These are phyloP conservation scores for Parazoanthus darwini DNA, from an alignment of 92 coral and sea anemone genomes.

Conservation along the genomic window DNA sequence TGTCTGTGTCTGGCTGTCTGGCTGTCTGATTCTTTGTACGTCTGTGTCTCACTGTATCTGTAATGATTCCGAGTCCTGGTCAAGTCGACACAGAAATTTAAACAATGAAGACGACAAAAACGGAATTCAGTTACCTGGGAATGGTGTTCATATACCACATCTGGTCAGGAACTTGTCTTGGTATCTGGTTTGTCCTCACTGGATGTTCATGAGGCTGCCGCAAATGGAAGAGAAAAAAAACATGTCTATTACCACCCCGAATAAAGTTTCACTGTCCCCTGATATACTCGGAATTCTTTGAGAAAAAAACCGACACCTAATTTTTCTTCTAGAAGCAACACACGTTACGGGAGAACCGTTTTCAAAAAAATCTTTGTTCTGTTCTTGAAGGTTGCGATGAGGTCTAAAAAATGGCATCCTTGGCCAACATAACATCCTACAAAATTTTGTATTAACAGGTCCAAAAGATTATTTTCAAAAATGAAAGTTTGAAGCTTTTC, in stretches of 20 bases:
- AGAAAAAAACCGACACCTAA: no score
- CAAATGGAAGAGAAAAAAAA: not conserved
- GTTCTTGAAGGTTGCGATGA: no score
- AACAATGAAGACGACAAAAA: not conserved
- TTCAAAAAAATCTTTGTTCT: no score
- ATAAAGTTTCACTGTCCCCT: not conserved
- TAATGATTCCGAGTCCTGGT: no score
- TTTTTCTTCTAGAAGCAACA: no score
- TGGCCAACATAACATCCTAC: no score
- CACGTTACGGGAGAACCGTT: no score
- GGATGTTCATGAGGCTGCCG: conserved; percentile 95
- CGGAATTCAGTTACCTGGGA: conserved; percentile 68
- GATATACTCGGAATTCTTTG: no score
- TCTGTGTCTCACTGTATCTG: not conserved
- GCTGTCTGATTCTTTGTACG: not conserved
- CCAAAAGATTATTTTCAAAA: no score
- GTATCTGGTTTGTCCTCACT: conserved; percentile 96
- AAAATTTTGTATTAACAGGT: no score
- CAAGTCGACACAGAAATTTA: not conserved
- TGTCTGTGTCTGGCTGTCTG: not conserved
- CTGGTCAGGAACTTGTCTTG: conserved; percentile 99
- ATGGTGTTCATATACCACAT: conserved; percentile 87
- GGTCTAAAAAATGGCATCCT: not conserved
- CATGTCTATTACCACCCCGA: not conserved
- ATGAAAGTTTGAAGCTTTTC: no score